These are phyloP conservation scores for Tetranychus truncatus DNA, from an alignment of 2,888 invertebrate genomes.

Conservation along the genomic window DNA sequence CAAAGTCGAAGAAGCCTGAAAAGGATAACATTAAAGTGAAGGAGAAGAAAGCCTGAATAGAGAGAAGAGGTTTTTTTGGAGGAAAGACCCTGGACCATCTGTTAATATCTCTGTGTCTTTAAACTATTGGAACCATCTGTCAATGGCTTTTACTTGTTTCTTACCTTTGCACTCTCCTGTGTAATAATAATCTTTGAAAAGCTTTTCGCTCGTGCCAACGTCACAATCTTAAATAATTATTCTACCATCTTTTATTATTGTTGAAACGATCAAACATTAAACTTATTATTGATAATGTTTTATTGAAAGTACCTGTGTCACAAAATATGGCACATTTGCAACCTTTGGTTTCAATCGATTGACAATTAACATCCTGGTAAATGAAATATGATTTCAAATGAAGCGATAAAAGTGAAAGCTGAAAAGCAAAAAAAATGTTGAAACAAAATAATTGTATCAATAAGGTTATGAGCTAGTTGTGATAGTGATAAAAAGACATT, in stretches of 20 bases:
- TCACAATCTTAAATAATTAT: not conserved
- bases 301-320: no score
- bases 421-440: no score
- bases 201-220: not conserved
- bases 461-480: no score
- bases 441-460: no score
- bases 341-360: no score
- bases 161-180: not conserved
- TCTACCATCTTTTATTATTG: not conserved
- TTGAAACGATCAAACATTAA: no score
- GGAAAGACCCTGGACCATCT: not conserved
- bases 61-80: not conserved
- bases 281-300: no score
- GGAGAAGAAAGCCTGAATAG: not conserved
- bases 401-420: no score
- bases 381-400: no score
- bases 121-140: not conserved
- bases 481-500: no score
- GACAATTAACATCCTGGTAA: no score
- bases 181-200: not conserved
- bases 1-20: not conserved
- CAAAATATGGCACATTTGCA: no score
- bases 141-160: not conserved
- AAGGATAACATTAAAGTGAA: not conserved
- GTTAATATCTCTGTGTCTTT: not conserved